phyloP scores from a whole-genome alignment of 2,797 vertebrate species.

The Champsocephalus esox region DNA sequence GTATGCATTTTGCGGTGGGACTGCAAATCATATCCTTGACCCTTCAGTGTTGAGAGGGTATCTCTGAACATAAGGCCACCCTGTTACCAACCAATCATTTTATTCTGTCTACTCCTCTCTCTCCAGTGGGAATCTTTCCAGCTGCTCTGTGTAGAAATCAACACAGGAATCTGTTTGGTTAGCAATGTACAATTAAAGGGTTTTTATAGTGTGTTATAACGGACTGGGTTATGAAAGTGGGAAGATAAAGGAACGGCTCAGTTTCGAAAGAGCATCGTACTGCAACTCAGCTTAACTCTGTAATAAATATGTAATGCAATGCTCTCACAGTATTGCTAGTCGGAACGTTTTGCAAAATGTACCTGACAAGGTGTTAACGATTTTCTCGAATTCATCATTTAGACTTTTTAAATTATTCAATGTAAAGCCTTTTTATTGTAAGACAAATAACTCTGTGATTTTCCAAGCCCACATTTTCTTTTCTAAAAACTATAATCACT shows the following conservation, averaged over 20 bases:
- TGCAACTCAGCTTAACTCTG: not conserved
- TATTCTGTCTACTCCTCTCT: conserved; percentile 34
- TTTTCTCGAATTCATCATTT: too few relatives aligned
- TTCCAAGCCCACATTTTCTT: not conserved
- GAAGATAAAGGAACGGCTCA: conserved; percentile 32
- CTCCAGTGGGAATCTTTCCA: conserved; percentile 53
- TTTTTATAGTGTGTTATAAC: conserved; percentile 55
- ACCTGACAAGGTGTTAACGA: too few relatives aligned
- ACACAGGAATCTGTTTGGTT: conserved; percentile 65
- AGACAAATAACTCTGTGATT: too few relatives aligned
- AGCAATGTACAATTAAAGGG: conserved; percentile 58
- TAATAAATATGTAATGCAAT: not conserved
- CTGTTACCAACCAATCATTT: conserved; percentile 10
- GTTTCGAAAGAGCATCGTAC: conserved; percentile 30
- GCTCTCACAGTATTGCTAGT: too few relatives aligned
- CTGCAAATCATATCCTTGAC: conserved; percentile 34
- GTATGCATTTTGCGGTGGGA: not conserved
- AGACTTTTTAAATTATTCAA: too few relatives aligned
- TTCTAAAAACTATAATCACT: not conserved
- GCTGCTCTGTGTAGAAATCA: conserved; percentile 57
- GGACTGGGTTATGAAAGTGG: conserved; percentile 41
- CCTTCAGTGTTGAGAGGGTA: conserved; percentile 1
- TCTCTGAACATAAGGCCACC: conserved; percentile 16
- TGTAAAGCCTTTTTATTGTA: too few relatives aligned
- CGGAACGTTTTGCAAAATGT: too few relatives aligned